phyloP scores from a whole-genome alignment of 2,113 vertebrate species.

The Otis tarda region DNA sequence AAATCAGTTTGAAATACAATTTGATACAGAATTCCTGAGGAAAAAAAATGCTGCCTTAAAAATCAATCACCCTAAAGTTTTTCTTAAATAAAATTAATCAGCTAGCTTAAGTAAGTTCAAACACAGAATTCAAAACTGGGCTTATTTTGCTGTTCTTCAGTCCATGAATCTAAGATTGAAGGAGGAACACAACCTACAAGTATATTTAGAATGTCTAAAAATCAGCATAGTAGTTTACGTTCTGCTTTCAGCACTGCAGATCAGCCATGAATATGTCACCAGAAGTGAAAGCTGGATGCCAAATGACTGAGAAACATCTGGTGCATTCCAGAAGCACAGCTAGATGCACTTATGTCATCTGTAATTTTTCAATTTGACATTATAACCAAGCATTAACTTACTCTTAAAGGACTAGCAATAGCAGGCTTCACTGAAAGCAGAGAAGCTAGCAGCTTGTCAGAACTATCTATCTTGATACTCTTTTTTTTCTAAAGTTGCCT shows the following conservation, averaged over 20 bases:
- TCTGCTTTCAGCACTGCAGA: background rate
- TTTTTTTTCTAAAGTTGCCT: background rate
- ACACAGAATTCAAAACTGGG: background rate
- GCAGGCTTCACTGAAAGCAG: background rate
- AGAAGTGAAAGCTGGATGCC: constrained; percentile 7
- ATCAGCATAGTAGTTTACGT: background rate
- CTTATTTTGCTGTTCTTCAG: background rate
- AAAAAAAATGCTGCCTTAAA: background rate
- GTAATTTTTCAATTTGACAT: constrained; percentile 21
- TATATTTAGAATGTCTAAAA: background rate
- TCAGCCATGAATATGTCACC: background rate
- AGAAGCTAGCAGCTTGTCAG: background rate
- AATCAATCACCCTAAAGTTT: background rate
- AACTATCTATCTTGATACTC: background rate
- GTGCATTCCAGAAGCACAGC: background rate
- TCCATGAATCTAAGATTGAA: background rate
- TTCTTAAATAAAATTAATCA: background rate
- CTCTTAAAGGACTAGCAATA: background rate
- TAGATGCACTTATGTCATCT: constrained; percentile 4
- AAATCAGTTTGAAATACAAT: background rate
- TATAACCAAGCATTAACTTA: background rate
- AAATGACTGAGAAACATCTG: constrained; percentile 22
- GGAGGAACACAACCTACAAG: background rate
- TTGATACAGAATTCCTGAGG: background rate
- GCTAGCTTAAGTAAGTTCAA: background rate